Evolutionary conservation across 2,888 invertebrate species (phyloP).

Genomic region (Phymatocera aterrima): DNA sequence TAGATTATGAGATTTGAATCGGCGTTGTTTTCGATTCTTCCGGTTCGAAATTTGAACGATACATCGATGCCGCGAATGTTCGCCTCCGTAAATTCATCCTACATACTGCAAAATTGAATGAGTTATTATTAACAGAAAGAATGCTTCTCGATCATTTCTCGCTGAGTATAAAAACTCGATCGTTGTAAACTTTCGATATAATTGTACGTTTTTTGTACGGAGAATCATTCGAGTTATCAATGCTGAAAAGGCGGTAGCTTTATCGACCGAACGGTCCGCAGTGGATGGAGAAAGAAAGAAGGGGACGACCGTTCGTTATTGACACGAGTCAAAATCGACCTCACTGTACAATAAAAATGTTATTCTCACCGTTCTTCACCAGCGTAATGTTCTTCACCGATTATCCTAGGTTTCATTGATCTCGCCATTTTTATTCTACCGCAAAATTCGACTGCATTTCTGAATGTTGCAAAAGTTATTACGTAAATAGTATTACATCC

Average conservation of each 20-base stretch:
- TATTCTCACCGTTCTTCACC: not conserved
- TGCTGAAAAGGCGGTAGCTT: constrained; percentile 36
- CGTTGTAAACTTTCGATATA: not conserved
- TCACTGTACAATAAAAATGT: not conserved
- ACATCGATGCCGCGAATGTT: constrained; percentile 44
- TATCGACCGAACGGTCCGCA: constrained; percentile 35
- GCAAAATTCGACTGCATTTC: not conserved
- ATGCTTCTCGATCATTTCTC: not conserved
- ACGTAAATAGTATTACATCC: not conserved
- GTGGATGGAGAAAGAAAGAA: not conserved
- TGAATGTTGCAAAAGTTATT: not conserved
- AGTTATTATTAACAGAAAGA: not conserved
- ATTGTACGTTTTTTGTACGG: not conserved
- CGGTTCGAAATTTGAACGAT: constrained; percentile 59
- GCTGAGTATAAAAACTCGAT: not conserved
- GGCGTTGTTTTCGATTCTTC: constrained; percentile 49
- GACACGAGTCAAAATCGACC: constrained; percentile 34
- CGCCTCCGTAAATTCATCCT: not conserved
- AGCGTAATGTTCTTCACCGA: not conserved
- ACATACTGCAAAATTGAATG: no score
- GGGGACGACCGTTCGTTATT: not conserved
- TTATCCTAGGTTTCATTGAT: not conserved
- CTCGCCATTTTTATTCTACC: not conserved
- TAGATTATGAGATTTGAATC: constrained; percentile 42
- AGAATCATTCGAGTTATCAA: constrained; percentile 27